phyloP scores from a whole-genome alignment of 2,888 invertebrate species.

The Tenthredo mesomela region DNA sequence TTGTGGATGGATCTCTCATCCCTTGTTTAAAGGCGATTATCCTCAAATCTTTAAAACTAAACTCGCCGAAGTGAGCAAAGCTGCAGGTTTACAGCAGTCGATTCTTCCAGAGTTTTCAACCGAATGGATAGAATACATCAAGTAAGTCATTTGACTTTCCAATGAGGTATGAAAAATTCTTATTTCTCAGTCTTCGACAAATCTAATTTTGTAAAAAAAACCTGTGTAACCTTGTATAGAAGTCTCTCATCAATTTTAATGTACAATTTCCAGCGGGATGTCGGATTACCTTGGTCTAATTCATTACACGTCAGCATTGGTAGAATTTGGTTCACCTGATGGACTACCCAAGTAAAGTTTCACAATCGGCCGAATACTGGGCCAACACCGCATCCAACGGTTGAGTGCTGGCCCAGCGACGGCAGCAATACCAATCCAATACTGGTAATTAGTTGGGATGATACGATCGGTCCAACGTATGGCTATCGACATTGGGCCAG shows the following conservation, averaged over 20 bases:
- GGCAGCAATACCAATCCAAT: too few relatives aligned
- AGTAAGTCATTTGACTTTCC: slow-evolving; percentile 54
- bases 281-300: slow-evolving; percentile 26
- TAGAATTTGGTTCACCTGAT: neutral
- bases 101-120: slow-evolving; percentile 77
- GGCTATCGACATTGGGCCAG: too few relatives aligned
- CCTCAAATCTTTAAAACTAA: slow-evolving; percentile 77
- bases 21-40: slow-evolving; percentile 80
- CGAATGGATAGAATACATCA: slow-evolving; percentile 82
- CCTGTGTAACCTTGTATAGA: neutral
- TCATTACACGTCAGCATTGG: slow-evolving; percentile 18
- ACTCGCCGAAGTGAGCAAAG: slow-evolving; percentile 75
- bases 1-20: slow-evolving; percentile 78
- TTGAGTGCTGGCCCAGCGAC: too few relatives aligned
- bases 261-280: slow-evolving; percentile 5
- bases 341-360: too few relatives aligned
- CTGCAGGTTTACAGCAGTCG: slow-evolving; percentile 76
- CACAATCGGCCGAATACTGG: too few relatives aligned
- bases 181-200: too few relatives aligned
- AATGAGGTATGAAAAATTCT: neutral
- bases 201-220: too few relatives aligned
- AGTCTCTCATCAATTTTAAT: neutral
- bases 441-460: too few relatives aligned
- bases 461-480: too few relatives aligned
- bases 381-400: too few relatives aligned